Base-by-base conservation (phyloP, 2,888 invertebrate species). In the Odontomyia ornata region DNA sequence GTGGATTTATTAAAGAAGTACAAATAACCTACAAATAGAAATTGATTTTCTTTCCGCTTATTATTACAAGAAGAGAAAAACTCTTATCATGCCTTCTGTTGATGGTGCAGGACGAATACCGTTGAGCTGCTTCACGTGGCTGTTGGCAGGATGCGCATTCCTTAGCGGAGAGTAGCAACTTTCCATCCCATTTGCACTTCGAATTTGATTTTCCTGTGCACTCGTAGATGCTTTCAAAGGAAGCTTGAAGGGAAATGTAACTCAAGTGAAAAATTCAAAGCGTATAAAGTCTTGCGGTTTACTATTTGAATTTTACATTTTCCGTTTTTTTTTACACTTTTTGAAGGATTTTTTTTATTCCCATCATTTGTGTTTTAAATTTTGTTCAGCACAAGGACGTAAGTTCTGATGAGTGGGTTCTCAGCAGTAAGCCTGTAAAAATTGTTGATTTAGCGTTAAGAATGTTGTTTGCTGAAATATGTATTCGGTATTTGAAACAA, bases 111-210 rank as follows among this genome's bases (percentile, higher is more conserved):
- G 21, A 27, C 28, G 13, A 65, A 36, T 65, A 1, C 21, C 36
- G 21, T 36, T 36, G 9, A n/a, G 18, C 15, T 52, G 52, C 52
- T 52, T 15, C 15, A 9, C 18, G 9, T 23, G 21, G 25, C 60
- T 23, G 9, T 9, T 3, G 9, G 5, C 9, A 9, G 9, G 36
- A 36, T 36, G 36, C 36, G 36, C 7, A 52, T 52, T 52, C 52
- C 52, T 52, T 52, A n/a, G 52, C 18, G 65, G 28, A 36, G 18
- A 30, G n/a, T 43, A n/a, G 46, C 47, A 46, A 69, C 46, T 69
- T 69, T 69, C 69, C 47, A 69, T 69, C 47, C 69, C 69, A 69
- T 69, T 69, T 69, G 47, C 69, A 69, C 46, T 69, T 46, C n/a
- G 47, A 69, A 46, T 47, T 23, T 43, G 46, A 46, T 69, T 69